phyloP scores from a whole-genome alignment of 2,797 vertebrate genomes.

The Aplochiton taeniatus region DNA sequence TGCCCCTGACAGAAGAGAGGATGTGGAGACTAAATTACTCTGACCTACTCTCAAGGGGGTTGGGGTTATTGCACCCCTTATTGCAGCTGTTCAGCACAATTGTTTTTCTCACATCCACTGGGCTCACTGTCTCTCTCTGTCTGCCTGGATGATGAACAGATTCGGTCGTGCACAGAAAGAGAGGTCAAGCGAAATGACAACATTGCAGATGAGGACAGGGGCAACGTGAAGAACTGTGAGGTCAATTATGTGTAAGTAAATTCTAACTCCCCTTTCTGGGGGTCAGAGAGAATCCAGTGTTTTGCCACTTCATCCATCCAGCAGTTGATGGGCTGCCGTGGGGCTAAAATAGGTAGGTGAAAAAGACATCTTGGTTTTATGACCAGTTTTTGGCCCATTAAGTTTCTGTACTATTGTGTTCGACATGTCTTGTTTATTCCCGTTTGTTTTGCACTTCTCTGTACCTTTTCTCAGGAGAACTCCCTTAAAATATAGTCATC shows the following conservation, averaged over 20 bases:
- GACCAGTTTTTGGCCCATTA: slow-evolving; percentile 54
- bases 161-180: slow-evolving; percentile 85
- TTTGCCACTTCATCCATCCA: slow-evolving; percentile 40
- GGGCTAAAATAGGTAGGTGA: slow-evolving; percentile 19
- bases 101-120: neutral
- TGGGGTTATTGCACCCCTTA: slow-evolving; percentile 36
- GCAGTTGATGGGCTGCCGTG: slow-evolving; percentile 43
- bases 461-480: slow-evolving; percentile 42
- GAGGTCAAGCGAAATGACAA: slow-evolving; percentile 89
- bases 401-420: slow-evolving; percentile 22
- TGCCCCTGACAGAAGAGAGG: neutral
- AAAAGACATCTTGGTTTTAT: slow-evolving; percentile 21
- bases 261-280: slow-evolving; percentile 10
- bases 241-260: slow-evolving; percentile 94
- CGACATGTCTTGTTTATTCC: neutral
- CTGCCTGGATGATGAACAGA: slow-evolving; percentile 68
- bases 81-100: slow-evolving; percentile 22
- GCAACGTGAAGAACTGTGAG: slow-evolving; percentile 95
- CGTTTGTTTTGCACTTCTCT: neutral
- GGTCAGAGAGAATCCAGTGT: slow-evolving; percentile 4
- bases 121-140: neutral
- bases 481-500: slow-evolving; percentile 68
- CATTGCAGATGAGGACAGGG: slow-evolving; percentile 92
- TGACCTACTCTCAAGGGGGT: slow-evolving; percentile 9
- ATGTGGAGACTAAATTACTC: neutral